Conservation (phyloP, 53 echinoderm and acorn worm species). For the Pentamera pediparva region DNA sequence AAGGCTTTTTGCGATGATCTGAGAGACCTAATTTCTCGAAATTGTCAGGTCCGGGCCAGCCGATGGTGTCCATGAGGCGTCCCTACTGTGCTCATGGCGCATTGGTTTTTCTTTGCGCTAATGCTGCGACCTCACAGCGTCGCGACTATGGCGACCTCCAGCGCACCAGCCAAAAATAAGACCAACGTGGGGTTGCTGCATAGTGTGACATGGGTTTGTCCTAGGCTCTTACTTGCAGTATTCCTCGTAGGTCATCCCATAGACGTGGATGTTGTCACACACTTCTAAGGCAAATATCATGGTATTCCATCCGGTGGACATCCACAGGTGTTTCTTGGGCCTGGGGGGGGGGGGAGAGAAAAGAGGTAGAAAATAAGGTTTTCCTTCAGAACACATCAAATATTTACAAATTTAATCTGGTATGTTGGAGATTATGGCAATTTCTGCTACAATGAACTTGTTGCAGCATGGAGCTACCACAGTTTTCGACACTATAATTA, state of each 20-base stretch:
- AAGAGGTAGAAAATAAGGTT: neutral
- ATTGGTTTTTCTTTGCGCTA: neutral
- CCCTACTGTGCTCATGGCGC: neutral
- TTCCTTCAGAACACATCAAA: neutral
- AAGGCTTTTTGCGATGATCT: no score
- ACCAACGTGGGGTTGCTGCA: no score
- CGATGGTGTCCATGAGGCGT: neutral
- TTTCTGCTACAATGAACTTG: no score
- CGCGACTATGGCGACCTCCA: neutral
- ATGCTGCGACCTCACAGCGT: neutral
- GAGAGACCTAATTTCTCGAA: no score
- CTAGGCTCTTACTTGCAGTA: conserved; percentile 27
- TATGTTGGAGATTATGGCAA: neutral
- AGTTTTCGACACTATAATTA: no score
- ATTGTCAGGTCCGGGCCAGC: no score
- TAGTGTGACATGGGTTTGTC: no score
- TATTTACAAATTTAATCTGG: no score
- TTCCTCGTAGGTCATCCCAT: conserved; percentile 35
- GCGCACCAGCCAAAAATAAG: neutral
- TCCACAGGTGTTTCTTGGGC: conserved; percentile 31
- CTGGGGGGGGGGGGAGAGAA: neutral
- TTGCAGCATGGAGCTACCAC: no score
- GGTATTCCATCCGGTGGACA: conserved; percentile 33
- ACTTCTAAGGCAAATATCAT: conserved; percentile 30
- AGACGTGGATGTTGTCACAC: conserved; percentile 26